phyloP scores from a whole-genome alignment of 2,888 invertebrate species.

The Epsilonema sp. region DNA sequence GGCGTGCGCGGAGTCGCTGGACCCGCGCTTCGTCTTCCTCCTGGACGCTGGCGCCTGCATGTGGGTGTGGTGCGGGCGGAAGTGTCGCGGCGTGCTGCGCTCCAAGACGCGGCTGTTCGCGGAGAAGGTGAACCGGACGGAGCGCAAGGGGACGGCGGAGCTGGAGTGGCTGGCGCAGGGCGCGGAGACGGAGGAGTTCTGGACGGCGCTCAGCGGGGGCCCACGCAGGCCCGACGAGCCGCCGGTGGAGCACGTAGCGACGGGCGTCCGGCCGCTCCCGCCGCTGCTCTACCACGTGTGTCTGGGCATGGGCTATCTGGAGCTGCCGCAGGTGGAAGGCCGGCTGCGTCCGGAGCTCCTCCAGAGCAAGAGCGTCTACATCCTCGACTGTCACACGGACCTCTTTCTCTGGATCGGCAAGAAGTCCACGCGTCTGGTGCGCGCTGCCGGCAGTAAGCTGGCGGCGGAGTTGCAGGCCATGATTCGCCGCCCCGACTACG shows the following conservation, averaged over 20 bases:
- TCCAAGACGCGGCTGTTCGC: conserved; percentile 52
- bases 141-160: conserved; percentile 81
- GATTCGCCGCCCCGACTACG: conserved; percentile 61
- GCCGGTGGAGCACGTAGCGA: conserved; percentile 44
- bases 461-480: conserved; percentile 85
- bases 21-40: conserved; percentile 74
- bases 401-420: conserved; percentile 56
- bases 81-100: conserved; percentile 31
- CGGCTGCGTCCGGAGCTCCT: conserved; percentile 56
- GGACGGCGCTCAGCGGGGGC: conserved; percentile 42
- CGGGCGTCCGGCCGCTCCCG: conserved; percentile 43
- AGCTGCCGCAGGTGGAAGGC: conserved; percentile 62
- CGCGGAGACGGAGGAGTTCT: conserved; percentile 63
- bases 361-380: conserved; percentile 76
- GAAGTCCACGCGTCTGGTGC: conserved; percentile 65
- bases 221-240: conserved; percentile 14
- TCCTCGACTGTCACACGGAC: conserved; percentile 68
- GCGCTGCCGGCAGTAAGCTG: conserved; percentile 87
- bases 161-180: conserved; percentile 61
- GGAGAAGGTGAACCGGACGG: conserved; percentile 95
- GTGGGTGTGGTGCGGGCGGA: conserved; percentile 71
- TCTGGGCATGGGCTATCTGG: conserved; percentile 92
- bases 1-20: conserved; percentile 44
- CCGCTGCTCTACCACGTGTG: conserved; percentile 80
- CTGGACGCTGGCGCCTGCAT: conserved; percentile 58